Evolutionary conservation across 2,113 vertebrate species (phyloP).

Genomic region (Macrotus californicus): DNA sequence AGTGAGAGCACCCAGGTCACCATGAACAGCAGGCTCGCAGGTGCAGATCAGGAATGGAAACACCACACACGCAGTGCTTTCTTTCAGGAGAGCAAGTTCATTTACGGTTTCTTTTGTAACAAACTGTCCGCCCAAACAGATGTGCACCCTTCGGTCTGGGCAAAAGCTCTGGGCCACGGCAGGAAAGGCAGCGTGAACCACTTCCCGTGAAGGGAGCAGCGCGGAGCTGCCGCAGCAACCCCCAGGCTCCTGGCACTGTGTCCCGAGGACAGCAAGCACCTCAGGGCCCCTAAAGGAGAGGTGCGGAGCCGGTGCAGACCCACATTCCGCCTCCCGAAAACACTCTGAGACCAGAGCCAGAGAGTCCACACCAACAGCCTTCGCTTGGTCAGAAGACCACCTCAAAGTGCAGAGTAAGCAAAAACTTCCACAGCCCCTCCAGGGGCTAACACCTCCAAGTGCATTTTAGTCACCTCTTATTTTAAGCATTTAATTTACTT

Average conservation of each 20-base stretch:
- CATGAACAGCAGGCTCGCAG: neutral
- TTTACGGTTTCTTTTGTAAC: neutral
- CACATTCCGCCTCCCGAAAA: neutral
- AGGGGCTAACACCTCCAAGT: neutral
- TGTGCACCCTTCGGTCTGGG: neutral
- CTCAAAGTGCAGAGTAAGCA: neutral
- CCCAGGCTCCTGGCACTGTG: neutral
- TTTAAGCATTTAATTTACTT: neutral
- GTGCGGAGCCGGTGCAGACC: neutral
- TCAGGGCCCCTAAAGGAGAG: neutral
- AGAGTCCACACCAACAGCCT: neutral
- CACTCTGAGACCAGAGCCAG: neutral
- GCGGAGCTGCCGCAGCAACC: neutral
- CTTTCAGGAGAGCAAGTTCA: neutral
- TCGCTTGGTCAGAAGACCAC: neutral
- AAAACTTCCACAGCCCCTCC: neutral
- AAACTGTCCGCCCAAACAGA: neutral
- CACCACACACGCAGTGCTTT: fast-evolving
- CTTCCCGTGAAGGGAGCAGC: neutral
- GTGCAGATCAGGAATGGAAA: neutral
- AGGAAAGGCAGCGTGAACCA: neutral
- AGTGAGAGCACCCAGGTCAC: neutral
- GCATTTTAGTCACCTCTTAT: neutral
- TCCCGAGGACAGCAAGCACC: neutral
- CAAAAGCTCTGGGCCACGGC: neutral